Percentiles rank a stretch among this genome's conserved stretches.
These are phyloP conservation scores for Centroberyx gerrardi DNA, from an alignment of 2,797 vertebrate species.

Conservation along the genomic window DNA sequence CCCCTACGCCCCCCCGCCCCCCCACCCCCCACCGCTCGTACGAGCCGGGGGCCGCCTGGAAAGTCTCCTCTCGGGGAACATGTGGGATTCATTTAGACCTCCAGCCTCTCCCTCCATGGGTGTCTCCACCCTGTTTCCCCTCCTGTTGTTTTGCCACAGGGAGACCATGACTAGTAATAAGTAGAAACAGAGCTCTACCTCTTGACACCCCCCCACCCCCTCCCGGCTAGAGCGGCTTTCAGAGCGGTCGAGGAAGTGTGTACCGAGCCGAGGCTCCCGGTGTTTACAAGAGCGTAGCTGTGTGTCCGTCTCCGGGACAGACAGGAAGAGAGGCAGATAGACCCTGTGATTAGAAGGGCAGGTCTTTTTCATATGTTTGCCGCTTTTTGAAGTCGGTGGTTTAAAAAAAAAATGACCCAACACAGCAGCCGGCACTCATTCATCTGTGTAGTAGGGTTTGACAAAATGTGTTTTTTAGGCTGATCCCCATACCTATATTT, in stretches of 20 bases:
- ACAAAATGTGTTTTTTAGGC: too few species aligned
- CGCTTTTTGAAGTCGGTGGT: constrained; percentile 31
- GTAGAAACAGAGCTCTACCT: constrained; percentile 72
- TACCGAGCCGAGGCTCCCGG: constrained; percentile 20
- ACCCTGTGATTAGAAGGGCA: constrained; percentile 48
- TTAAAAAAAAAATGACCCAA: constrained; percentile 6
- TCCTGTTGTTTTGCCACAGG: constrained; percentile 73
- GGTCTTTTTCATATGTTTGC: constrained; percentile 37
- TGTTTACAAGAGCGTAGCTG: constrained; percentile 33
- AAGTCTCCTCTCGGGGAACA: constrained; percentile 78
- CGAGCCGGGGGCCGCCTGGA: constrained; percentile 58
- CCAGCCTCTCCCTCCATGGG: constrained; percentile 76
- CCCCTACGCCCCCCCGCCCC: constrained; percentile 3
- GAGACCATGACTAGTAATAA: constrained; percentile 72
- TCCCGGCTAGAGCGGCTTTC: constrained; percentile 40
- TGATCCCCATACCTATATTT: too few species aligned
- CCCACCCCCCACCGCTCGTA: constrained; percentile 40
- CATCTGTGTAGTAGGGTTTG: not conserved
- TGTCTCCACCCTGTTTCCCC: constrained; percentile 80
- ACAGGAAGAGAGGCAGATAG: constrained; percentile 30
- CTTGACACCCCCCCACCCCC: constrained; percentile 54
- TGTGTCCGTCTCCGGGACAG: constrained; percentile 32
- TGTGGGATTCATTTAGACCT: constrained; percentile 85
- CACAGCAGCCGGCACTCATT: not conserved
- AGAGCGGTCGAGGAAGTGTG: constrained; percentile 38